A percentile compares a stretch with the other conserved stretches of the same genome.
Conservation (phyloP, 2,888 invertebrate genomes). For the Selenia dentaria region DNA sequence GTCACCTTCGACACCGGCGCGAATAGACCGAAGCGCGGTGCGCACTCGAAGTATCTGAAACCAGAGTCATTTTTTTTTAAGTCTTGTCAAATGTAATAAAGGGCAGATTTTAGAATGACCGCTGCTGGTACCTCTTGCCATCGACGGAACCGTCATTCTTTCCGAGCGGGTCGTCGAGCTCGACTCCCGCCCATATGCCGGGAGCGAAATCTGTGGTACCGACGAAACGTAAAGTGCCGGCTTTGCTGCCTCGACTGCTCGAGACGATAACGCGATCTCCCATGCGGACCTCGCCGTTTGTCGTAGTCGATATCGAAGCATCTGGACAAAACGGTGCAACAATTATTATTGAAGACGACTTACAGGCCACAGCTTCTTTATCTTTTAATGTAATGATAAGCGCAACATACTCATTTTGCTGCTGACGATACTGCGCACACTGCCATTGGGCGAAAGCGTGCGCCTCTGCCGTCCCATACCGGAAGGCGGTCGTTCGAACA, state of each 20-base stretch:
- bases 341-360: not conserved
- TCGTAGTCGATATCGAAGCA: constrained; percentile 76
- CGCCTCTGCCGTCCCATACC: constrained; percentile 72
- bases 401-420: constrained; percentile 78
- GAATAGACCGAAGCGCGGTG: constrained; percentile 95
- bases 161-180: constrained; percentile 96
- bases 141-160: constrained; percentile 98
- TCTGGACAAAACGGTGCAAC: constrained; percentile 47
- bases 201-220: constrained; percentile 96
- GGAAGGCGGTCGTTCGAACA: constrained; percentile 75
- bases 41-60: constrained; percentile 96
- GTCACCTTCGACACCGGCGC: constrained; percentile 96
- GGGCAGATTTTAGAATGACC: too few relatives aligned
- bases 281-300: constrained; percentile 88
- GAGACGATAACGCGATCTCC: constrained; percentile 97
- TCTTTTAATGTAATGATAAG: not conserved
- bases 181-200: constrained; percentile 98
- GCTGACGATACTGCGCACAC: constrained; percentile 78
- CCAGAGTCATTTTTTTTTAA: constrained; percentile 21
- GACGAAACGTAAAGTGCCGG: constrained; percentile 93
- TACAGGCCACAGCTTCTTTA: too few relatives aligned
- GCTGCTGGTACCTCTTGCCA: constrained; percentile 91
- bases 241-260: constrained; percentile 94
- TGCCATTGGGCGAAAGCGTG: constrained; percentile 77
- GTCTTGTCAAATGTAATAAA: not conserved